phyloP scores from a whole-genome alignment of 2,797 vertebrate genomes.

The Acestrorhynchus altus region DNA sequence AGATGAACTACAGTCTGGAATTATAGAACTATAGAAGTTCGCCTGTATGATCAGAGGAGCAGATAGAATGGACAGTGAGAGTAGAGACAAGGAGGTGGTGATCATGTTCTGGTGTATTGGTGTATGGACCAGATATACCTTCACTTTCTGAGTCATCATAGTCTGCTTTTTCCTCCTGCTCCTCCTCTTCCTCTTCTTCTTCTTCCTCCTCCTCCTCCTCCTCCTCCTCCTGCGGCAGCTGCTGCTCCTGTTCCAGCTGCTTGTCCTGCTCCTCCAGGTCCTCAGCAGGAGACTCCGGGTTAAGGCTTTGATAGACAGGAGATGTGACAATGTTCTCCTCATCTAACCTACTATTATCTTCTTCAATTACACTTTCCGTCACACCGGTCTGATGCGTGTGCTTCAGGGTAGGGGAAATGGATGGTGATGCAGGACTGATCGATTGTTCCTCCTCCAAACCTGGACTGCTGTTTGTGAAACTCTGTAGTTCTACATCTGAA shows the following conservation, averaged over 20 bases:
- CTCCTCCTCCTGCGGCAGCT: constrained; percentile 61
- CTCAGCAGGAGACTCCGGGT: constrained; percentile 21
- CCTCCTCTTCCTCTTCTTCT: constrained; percentile 51
- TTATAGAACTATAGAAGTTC: no score
- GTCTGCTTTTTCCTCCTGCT: constrained; percentile 41
- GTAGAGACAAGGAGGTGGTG: no score
- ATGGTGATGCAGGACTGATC: not conserved
- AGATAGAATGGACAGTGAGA: no score
- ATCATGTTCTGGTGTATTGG: not conserved
- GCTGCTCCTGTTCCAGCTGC: no score
- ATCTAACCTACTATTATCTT: constrained; percentile 25
- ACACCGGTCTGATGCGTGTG: constrained; percentile 47
- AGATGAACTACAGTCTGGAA: no score
- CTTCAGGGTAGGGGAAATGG: not conserved
- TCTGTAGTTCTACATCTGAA: constrained; percentile 21
- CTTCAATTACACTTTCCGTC: not conserved
- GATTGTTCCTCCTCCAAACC: constrained; percentile 8
- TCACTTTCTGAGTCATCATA: constrained; percentile 55
- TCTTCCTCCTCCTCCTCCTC: constrained; percentile 55
- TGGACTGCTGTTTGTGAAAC: not conserved
- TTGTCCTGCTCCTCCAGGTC: constrained; percentile 59
- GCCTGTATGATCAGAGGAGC: no score
- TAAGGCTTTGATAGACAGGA: constrained; percentile 20
- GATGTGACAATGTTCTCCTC: constrained; percentile 9
- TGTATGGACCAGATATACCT: constrained; percentile 51